Percentiles rank a stretch among this genome's conserved stretches.
phyloP scores from a whole-genome alignment of 2,888 invertebrate genomes.

The Cataglyphis cursor region DNA sequence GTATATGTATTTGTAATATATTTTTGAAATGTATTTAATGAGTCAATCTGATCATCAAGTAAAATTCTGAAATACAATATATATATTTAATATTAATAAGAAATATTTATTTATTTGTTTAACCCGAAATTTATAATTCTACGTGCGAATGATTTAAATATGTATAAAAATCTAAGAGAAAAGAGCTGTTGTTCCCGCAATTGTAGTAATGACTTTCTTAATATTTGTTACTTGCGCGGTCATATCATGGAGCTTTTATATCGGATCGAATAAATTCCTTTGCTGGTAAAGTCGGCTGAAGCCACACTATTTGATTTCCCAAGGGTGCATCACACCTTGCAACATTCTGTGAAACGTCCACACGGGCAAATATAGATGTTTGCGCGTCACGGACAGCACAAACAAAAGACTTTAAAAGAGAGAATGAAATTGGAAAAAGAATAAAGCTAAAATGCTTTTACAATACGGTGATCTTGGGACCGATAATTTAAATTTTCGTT shows the following conservation, averaged over 20 bases:
- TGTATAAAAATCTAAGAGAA: neutral
- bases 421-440: slow-evolving; percentile 1
- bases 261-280: slow-evolving; percentile 70
- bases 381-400: slow-evolving; percentile 43
- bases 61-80: neutral
- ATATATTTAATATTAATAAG: neutral
- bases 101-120: neutral
- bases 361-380: slow-evolving; percentile 66
- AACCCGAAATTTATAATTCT: neutral
- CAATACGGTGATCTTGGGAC: slow-evolving; percentile 32
- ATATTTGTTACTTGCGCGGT: slow-evolving; percentile 63
- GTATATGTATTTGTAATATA: neutral
- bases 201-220: slow-evolving; percentile 56
- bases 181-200: neutral
- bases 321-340: slow-evolving; percentile 61
- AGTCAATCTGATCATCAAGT: neutral
- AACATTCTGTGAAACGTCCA: slow-evolving; percentile 67
- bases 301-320: slow-evolving; percentile 72
- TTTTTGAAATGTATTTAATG: neutral
- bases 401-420: slow-evolving; percentile 33
- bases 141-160: neutral
- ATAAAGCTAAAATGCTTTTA: neutral
- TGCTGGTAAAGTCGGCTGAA: slow-evolving; percentile 42
- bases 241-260: slow-evolving; percentile 69
- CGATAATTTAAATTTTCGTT: slow-evolving; percentile 26